phyloP scores from a whole-genome alignment of 2,888 invertebrate species.

The Tubulanus polymorphus region DNA sequence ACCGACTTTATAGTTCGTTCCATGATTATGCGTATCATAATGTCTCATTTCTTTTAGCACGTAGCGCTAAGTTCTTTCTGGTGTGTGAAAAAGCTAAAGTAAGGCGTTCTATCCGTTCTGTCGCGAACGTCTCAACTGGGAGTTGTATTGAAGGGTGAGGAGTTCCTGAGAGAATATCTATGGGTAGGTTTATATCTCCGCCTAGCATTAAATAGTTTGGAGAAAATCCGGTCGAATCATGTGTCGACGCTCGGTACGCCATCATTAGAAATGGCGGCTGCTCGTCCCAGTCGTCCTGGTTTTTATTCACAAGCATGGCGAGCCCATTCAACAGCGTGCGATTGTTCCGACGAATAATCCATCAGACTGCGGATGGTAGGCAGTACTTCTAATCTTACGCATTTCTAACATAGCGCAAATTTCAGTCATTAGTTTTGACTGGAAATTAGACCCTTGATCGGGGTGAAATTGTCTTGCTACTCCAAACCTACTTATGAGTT shows the following conservation, averaged over 20 bases:
- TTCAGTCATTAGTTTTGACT: conserved; percentile 9
- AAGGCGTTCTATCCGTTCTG: too few relatives aligned
- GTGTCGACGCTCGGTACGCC: conserved; percentile 6
- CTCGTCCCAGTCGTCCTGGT: conserved; percentile 8
- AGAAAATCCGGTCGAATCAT: conserved; percentile 5
- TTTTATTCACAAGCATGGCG: neutral
- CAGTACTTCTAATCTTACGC: conserved; percentile 6
- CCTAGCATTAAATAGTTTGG: conserved; percentile 3
- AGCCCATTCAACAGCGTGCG: neutral
- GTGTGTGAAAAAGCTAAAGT: too few relatives aligned
- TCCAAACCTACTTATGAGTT: conserved; percentile 11
- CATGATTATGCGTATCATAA: too few relatives aligned
- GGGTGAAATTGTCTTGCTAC: conserved; percentile 4
- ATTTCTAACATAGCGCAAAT: conserved; percentile 3
- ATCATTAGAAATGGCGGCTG: conserved; percentile 6
- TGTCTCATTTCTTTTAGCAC: too few relatives aligned
- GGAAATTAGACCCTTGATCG: conserved; percentile 14
- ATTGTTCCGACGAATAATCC: conserved; percentile 11
- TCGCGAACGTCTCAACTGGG: too few relatives aligned
- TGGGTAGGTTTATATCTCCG: neutral
- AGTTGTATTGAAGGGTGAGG: too few relatives aligned
- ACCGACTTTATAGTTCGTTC: too few relatives aligned
- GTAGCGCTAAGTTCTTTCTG: too few relatives aligned
- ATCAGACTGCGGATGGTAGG: conserved; percentile 11
- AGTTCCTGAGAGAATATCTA: conserved; percentile 4